A percentile compares a stretch with the other conserved stretches of the same genome.
Evolutionary conservation across 1,140 invertebrate species (phyloP).

Genomic region (Hormaphis cornu): DNA sequence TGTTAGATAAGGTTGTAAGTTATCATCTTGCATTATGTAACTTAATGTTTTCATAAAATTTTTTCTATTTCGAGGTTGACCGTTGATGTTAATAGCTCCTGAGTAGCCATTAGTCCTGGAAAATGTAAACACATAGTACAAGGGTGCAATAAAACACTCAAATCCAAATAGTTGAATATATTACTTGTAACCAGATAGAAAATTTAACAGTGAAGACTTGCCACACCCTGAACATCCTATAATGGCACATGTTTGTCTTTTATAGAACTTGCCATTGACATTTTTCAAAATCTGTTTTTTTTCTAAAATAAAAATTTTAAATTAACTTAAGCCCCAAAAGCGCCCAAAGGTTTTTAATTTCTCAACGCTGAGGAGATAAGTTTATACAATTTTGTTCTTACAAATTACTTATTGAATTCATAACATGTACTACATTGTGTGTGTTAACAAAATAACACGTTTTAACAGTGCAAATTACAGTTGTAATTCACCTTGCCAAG

Average conservation of each 20-base stretch:
- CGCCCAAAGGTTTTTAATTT: no score
- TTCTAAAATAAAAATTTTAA: no score
- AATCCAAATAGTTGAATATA: not conserved
- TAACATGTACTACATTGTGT: no score
- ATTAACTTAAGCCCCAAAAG: no score
- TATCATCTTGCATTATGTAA: constrained; percentile 85
- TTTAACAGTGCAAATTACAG: no score
- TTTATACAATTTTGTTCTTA: no score
- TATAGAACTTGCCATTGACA: not conserved
- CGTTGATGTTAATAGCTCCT: constrained; percentile 27
- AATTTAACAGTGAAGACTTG: constrained; percentile 85
- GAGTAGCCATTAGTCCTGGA: constrained; percentile 6
- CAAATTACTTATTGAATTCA: no score
- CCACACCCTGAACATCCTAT: constrained; percentile 80
- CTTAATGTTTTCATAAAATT: constrained; percentile 62
- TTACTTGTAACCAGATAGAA: constrained; percentile 64
- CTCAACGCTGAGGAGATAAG: no score
- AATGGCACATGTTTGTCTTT: not conserved
- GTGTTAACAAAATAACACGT: no score
- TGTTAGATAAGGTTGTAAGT: constrained; percentile 65
- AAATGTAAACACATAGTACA: not conserved
- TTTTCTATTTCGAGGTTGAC: constrained; percentile 32
- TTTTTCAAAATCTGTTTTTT: not conserved
- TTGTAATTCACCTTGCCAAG: no score
- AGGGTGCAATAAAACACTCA: no score